Conservation (phyloP, 2,888 invertebrate species). For the Drosophila koepferae region DNA sequence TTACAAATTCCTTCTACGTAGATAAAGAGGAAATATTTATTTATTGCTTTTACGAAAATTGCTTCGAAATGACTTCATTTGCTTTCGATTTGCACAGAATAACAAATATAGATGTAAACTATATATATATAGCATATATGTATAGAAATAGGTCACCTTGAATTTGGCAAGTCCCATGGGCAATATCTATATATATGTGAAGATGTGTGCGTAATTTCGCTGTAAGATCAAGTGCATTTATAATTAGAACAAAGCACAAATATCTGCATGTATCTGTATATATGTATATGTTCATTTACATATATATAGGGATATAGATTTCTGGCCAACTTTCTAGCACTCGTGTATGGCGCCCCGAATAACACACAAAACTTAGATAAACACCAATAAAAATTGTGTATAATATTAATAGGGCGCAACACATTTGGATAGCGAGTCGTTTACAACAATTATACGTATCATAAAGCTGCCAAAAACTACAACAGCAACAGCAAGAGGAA, state of each 20-base stretch:
- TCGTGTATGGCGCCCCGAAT: constrained; percentile 62
- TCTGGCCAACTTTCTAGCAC: constrained; percentile 24
- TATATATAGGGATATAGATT: constrained; percentile 1
- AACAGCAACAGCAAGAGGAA: background rate
- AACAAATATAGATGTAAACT: constrained; percentile 22
- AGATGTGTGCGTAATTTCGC: background rate
- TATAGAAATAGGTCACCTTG: constrained; percentile 48
- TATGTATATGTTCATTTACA: background rate
- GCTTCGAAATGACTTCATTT: constrained; percentile 42
- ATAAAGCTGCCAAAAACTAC: constrained; percentile 70
- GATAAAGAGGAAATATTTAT: constrained; percentile 1
- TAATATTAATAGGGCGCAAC: constrained; percentile 72
- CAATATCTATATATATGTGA: background rate
- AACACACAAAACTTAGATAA: constrained; percentile 68
- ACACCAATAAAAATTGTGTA: constrained; percentile 63
- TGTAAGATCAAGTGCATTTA: constrained; percentile 60
- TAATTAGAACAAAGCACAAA: constrained; percentile 37
- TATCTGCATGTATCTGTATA: background rate
- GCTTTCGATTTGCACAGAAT: constrained; percentile 7
- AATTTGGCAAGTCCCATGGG: constrained; percentile 34
- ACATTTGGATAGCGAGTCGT: constrained; percentile 64
- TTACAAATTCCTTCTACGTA: background rate
- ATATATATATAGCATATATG: background rate
- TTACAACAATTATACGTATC: constrained; percentile 75
- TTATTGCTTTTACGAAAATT: constrained; percentile 9